phyloP scores from a whole-genome alignment of 2,797 vertebrate species.

The Gallirallus australis region DNA sequence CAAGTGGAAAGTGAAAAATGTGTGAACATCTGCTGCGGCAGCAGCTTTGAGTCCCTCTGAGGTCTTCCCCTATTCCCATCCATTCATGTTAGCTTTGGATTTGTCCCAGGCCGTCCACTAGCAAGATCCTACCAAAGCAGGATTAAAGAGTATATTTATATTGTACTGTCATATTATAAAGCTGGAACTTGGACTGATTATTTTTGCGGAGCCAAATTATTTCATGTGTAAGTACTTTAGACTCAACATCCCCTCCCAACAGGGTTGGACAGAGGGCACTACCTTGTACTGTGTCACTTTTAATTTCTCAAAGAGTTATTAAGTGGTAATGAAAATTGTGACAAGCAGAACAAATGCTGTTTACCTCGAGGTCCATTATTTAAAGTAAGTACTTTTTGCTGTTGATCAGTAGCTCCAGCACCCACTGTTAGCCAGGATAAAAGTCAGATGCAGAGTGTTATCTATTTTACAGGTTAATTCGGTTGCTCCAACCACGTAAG shows the following conservation, averaged over 20 bases:
- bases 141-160: background rate
- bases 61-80: background rate
- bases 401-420: background rate
- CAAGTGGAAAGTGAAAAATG: background rate
- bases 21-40: background rate
- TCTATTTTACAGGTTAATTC: background rate
- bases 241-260: background rate
- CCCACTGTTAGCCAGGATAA: background rate
- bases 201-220: constrained; percentile 7
- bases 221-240: background rate
- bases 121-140: background rate
- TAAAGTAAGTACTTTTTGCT: background rate
- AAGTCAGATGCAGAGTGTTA: background rate
- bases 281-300: background rate
- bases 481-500: background rate
- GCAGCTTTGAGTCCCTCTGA: background rate
- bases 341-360: background rate
- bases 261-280: background rate
- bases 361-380: background rate
- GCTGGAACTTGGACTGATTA: background rate
- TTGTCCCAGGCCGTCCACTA: background rate
- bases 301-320: background rate
- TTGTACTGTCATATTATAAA: background rate
- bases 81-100: background rate
- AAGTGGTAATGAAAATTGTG: background rate